Evolutionary conservation across 2,888 invertebrate species (phyloP), one percentile per base, ranked within the genome.

Genomic region (Onthophagus sagittarius): DNA sequence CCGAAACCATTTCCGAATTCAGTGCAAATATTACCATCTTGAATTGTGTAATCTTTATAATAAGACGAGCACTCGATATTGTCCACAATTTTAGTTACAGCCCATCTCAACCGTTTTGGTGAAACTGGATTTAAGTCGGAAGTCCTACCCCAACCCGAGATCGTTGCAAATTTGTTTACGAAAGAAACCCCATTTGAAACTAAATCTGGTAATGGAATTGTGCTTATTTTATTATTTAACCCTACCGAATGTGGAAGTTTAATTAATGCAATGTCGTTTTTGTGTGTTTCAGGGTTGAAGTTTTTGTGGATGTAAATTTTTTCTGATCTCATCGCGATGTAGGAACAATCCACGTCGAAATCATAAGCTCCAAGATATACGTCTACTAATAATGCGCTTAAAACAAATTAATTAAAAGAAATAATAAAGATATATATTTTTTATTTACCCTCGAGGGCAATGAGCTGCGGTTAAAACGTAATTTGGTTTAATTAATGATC

Each of bases 401-500:
- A 23, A 23, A 23, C n/a, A n/a, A n/a, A n/a, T n/a, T n/a, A n/a
- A n/a, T n/a, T n/a, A n/a, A n/a, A n/a, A n/a, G n/a, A n/a, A n/a
- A n/a, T n/a, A n/a, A n/a, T n/a, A n/a, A 5, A 5, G 5, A 33
- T 5, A 5, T n/a, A n/a, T n/a, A n/a, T n/a, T n/a, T 9, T 33
- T 70, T 63, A 71, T 23, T 71, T 74, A 73, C 75, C 86, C 86
- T 78, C 84, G 87, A 81, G 86, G 87, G 80, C 88, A 88, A 79
- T 88, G 88, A 0, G 88, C 88, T 0, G 88, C 88, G 0, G 88
- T 88, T 64, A 88, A 78, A 70, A 88, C 84, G 86, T 87, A 88
- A 75, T 86, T 83, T 5, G 78, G 82, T 73, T 85, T 83, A 5
- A 88, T 78, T 13, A 88, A 82, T 0, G 87, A 83, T 0, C 87